phyloP scores from a whole-genome alignment of 1,140 invertebrate species.

The Papilio glaucus region DNA sequence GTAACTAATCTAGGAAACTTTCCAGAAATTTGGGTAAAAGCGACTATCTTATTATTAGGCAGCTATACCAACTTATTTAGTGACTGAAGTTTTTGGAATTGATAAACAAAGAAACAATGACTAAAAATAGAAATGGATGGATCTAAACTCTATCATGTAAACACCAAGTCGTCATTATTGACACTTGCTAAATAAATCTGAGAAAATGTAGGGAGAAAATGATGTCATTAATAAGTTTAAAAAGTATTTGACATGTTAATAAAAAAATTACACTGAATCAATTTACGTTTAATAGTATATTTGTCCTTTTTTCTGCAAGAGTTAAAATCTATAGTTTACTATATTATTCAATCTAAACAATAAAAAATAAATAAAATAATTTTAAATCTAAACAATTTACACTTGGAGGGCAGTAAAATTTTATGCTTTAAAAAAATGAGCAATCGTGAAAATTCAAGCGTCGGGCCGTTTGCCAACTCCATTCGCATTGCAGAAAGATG shows the following conservation, averaged over 20 bases:
- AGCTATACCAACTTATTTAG: not conserved
- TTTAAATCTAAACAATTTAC: not conserved
- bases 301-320: too few species aligned
- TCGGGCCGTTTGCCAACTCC: slow-evolving; percentile 68
- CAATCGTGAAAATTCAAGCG: slow-evolving; percentile 64
- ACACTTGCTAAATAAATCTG: too few species aligned
- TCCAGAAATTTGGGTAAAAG: not conserved
- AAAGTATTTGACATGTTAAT: too few species aligned
- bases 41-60: not conserved
- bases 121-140: not conserved
- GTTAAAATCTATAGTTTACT: too few species aligned
- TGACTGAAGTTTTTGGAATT: not conserved
- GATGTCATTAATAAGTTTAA: too few species aligned
- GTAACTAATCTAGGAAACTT: slow-evolving; percentile 27
- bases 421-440: slow-evolving; percentile 52
- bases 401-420: slow-evolving; percentile 15
- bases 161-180: too few species aligned
- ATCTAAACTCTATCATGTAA: too few species aligned
- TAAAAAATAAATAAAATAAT: slow-evolving; percentile 5
- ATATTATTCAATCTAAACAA: too few species aligned
- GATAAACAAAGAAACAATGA: not conserved
- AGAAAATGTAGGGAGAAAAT: too few species aligned
- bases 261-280: too few species aligned
- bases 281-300: too few species aligned
- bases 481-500: slow-evolving; percentile 74